Evolutionary conservation across 2,797 vertebrate species (phyloP).

Genomic region (Syngnathus rostellatus): DNA sequence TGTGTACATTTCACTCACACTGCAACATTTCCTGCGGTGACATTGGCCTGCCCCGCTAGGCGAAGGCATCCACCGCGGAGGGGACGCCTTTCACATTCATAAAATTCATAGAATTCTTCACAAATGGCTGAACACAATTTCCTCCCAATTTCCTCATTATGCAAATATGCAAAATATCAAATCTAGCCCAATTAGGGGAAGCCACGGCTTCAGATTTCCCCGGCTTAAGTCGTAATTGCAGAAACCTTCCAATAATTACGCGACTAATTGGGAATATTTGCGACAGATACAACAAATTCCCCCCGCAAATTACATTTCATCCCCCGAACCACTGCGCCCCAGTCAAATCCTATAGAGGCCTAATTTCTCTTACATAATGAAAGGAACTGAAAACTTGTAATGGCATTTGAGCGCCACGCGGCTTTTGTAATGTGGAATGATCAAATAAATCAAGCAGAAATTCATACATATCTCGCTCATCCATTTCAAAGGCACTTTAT

Average conservation of each 20-base stretch:
- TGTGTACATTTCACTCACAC: neutral
- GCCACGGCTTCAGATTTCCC: constrained; percentile 97
- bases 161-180: constrained; percentile 99
- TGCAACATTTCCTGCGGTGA: constrained; percentile 7
- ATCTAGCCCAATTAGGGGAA: constrained; percentile 98
- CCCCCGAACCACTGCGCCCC: constrained; percentile 86
- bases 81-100: constrained; percentile 96
- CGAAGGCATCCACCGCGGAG: constrained; percentile 85
- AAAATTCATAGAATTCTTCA: constrained; percentile 98
- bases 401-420: constrained; percentile 94
- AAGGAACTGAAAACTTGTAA: constrained; percentile 97
- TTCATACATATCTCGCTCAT: constrained; percentile 97
- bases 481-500: constrained; percentile 83
- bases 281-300: constrained; percentile 99
- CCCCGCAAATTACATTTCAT: constrained; percentile 98
- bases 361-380: constrained; percentile 99
- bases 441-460: constrained; percentile 98
- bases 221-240: constrained; percentile 98
- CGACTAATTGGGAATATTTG: constrained; percentile 99
- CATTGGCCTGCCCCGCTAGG: constrained; percentile 48
- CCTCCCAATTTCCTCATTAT: constrained; percentile 99
- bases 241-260: constrained; percentile 99
- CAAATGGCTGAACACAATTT: constrained; percentile 99
- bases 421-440: constrained; percentile 96
- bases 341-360: constrained; percentile 89